phyloP scores from a whole-genome alignment of 2,113 vertebrate genomes.

The Nothobranchius furzeri region DNA sequence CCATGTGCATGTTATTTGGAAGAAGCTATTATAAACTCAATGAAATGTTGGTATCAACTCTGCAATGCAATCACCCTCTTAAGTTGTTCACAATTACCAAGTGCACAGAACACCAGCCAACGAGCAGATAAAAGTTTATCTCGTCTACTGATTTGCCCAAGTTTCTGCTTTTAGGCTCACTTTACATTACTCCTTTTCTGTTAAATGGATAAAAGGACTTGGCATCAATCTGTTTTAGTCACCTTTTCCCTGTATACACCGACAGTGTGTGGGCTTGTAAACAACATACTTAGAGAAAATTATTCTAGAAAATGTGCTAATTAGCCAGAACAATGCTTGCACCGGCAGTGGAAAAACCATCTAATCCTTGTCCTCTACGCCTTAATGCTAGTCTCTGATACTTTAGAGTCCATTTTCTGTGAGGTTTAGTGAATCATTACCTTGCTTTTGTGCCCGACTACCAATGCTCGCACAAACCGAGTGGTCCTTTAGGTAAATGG shows the following conservation, averaged over 20 bases:
- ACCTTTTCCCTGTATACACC: constrained; percentile 27
- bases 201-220: constrained; percentile 12
- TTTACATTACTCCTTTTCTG: constrained; percentile 18
- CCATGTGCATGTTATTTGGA: neutral
- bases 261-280: constrained; percentile 51
- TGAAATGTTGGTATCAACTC: neutral
- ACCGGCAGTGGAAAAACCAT: constrained; percentile 33
- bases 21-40: neutral
- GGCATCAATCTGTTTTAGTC: constrained; percentile 25
- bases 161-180: neutral
- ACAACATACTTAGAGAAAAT: constrained; percentile 55
- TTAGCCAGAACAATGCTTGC: constrained; percentile 52
- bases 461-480: neutral
- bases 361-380: constrained; percentile 46
- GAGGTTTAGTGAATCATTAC: constrained; percentile 21
- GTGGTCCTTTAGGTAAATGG: constrained; percentile 8
- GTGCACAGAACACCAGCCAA: neutral
- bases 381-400: constrained; percentile 28
- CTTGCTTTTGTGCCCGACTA: constrained; percentile 19
- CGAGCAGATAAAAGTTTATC: constrained; percentile 11
- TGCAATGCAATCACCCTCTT: neutral
- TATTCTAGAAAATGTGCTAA: constrained; percentile 51
- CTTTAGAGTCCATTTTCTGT: constrained; percentile 16
- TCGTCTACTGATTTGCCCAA: constrained; percentile 2
- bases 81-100: constrained; percentile 5